Evolutionary conservation across 92 coral and sea anemone species (phyloP).

Genomic region (Pocillopora grandis): DNA sequence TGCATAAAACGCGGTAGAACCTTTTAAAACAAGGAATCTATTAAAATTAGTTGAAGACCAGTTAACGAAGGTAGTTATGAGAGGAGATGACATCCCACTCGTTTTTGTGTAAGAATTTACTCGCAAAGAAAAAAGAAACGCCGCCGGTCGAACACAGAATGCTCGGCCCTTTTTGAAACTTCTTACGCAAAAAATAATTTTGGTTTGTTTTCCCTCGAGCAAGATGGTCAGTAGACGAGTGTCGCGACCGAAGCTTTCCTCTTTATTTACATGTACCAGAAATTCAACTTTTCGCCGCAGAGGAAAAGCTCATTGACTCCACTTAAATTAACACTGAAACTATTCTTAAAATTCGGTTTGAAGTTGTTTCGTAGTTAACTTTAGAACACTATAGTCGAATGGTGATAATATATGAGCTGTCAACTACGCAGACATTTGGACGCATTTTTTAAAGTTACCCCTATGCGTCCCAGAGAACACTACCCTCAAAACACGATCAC

Average conservation of each 20-base stretch:
- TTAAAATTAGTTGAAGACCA: slow-evolving; percentile 1
- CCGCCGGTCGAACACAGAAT: too few species aligned
- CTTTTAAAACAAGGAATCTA: not conserved
- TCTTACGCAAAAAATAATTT: too few species aligned
- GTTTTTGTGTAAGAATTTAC: not conserved
- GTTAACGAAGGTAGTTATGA: slow-evolving; percentile 2
- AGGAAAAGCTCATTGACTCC: slow-evolving; percentile 3
- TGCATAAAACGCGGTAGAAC: not conserved
- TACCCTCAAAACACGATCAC: not conserved
- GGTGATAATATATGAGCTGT: too few species aligned
- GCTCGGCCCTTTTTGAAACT: too few species aligned
- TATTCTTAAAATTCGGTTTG: too few species aligned
- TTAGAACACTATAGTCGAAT: too few species aligned
- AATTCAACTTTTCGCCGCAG: not conserved
- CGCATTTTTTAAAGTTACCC: too few species aligned
- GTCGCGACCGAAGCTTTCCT: slow-evolving; percentile 3
- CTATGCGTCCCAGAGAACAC: too few species aligned
- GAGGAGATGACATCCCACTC: not conserved
- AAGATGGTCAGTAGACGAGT: slow-evolving; percentile 14
- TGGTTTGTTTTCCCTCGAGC: not conserved
- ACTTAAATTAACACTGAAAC: not conserved
- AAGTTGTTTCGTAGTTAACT: too few species aligned
- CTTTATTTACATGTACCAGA: not conserved
- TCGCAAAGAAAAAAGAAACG: not conserved
- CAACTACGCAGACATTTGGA: too few species aligned